These are phyloP conservation scores for Lethenteron camtschaticum DNA, from an alignment of 2,113 vertebrate genomes.

Conservation along the genomic window DNA sequence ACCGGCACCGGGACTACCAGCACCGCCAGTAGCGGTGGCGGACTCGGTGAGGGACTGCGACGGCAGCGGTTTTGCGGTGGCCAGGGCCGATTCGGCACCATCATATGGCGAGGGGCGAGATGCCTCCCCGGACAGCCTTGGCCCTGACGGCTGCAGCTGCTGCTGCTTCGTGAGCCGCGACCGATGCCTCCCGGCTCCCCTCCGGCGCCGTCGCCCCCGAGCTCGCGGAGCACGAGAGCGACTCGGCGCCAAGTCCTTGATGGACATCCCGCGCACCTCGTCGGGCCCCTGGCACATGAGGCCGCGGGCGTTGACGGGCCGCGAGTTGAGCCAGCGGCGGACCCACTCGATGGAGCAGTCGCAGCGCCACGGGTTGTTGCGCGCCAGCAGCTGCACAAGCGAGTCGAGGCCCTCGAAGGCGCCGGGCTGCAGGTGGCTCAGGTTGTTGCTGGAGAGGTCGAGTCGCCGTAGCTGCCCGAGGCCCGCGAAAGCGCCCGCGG, in stretches of 20 bases:
- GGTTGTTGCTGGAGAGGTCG: conserved; percentile 74
- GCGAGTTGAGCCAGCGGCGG: conserved; percentile 55
- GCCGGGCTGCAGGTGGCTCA: conserved; percentile 58
- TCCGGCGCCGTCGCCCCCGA: conserved; percentile 11
- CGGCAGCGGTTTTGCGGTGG: too few relatives aligned
- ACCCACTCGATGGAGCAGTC: conserved; percentile 71
- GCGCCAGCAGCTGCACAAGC: conserved; percentile 45
- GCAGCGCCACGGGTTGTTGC: conserved; percentile 90
- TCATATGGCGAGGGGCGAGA: too few relatives aligned
- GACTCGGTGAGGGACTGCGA: too few relatives aligned
- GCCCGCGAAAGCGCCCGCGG: conserved; percentile 41
- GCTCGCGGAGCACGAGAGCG: conserved; percentile 54
- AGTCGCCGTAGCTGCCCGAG: conserved; percentile 49
- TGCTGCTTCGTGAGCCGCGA: conserved; percentile 12
- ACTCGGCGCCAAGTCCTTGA: conserved; percentile 49
- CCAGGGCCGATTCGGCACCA: too few relatives aligned
- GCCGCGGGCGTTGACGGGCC: conserved; percentile 50
- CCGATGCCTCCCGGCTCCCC: conserved; percentile 15
- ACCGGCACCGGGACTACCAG: too few relatives aligned
- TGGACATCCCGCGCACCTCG: conserved; percentile 44
- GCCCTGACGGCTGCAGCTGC: conserved; percentile 20
- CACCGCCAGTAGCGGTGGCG: too few relatives aligned
- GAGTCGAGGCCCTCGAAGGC: conserved; percentile 58
- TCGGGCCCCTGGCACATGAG: conserved; percentile 65
- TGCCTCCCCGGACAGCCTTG: neutral